These are phyloP conservation scores for Hassar affinis DNA, from an alignment of 2,113 vertebrate genomes.

Conservation along the genomic window DNA sequence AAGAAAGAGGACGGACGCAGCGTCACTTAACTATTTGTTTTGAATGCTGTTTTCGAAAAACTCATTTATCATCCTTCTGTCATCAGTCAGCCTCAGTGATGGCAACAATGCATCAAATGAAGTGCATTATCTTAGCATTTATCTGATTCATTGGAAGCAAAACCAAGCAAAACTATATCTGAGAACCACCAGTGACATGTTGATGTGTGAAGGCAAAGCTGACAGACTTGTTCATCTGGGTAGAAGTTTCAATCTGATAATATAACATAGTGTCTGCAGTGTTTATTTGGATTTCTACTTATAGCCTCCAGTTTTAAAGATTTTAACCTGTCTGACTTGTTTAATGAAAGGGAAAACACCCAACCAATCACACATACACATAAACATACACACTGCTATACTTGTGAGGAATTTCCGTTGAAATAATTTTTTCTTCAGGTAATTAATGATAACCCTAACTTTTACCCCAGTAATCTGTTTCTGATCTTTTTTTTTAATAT, in stretches of 20 bases:
- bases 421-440: too few species aligned
- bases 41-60: slow-evolving; percentile 21
- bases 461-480: too few species aligned
- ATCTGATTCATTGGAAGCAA: background rate
- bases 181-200: background rate
- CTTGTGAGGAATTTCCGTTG: too few species aligned
- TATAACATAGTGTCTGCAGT: background rate
- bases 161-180: background rate
- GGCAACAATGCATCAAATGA: background rate
- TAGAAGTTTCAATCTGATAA: background rate
- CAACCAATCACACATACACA: slow-evolving; percentile 8
- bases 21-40: slow-evolving; percentile 8
- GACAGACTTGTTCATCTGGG: slow-evolving; percentile 11
- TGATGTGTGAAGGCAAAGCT: background rate
- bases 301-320: background rate
- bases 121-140: background rate
- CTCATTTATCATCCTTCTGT: background rate
- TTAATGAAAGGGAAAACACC: slow-evolving; percentile 24
- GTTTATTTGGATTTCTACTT: slow-evolving; percentile 1
- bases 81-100: background rate
- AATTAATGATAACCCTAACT: too few species aligned
- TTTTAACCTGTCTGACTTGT: slow-evolving; percentile 51
- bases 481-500: too few species aligned
- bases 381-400: background rate
- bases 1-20: background rate